Evolutionary conservation across 2,888 invertebrate genomes (phyloP), one percentile per base, ranked within the genome.

Genomic region (Theretra japonica): DNA sequence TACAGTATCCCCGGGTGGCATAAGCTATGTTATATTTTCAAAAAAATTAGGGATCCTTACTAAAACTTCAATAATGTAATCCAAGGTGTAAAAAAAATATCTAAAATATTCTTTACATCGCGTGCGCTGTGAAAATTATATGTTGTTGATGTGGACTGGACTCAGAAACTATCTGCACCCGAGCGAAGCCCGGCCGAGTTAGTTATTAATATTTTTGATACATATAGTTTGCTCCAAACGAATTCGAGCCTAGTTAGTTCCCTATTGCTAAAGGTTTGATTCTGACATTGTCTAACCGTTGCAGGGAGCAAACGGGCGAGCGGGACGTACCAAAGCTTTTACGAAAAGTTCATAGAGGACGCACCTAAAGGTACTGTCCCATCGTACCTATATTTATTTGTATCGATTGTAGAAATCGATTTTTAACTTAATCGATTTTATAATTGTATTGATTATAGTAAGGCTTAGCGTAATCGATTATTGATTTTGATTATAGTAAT

Each of bases 281-380:
- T 70, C 56, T 70, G 21, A 65, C 33, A 53, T 75, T 69, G 73
- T 62, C 73, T 48, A 73, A 62, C 87, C 83, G 79, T 91, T 91
- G 81, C 91, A 91, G 91, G 88, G 76, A 77, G 76, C 70, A 79
- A 72, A 80, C 75, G 68, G 75, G 78, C 11, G 41, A 15, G 48
- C 73, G 68, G 25, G 75, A 77, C 74, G 48, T 92, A 81, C 83
- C 91, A 90, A 79, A 83, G 85, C 33, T 79, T 88, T 58, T 91
- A 88, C 76, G 90, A 91, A 87, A 83, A 84, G 70, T 92, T 92
- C 87, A 74, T 89, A 75, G 79, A 75, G 76, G 80, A 77, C 73
- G 58, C 72, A 65, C 79, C 82, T 25, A 84, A 84, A 89, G 90
- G 90, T 90, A 90, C 81, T 73, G 71, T 74, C 73, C 53, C 23